phyloP scores from a whole-genome alignment of 1,140 invertebrate genomes.

The Theocolax elegans region DNA sequence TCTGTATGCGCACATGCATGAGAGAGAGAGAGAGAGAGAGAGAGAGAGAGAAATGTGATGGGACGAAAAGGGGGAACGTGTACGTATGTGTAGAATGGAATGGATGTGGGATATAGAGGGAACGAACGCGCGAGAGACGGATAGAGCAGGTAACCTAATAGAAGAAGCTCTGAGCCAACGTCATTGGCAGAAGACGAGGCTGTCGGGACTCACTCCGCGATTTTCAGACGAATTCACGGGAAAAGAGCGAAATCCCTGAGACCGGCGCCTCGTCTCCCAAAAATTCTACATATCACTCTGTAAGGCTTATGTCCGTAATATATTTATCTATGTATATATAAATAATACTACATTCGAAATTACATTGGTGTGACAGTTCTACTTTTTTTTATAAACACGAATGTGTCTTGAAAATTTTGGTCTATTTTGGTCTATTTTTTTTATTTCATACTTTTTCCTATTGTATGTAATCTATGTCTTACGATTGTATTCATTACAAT shows the following conservation, averaged over 20 bases:
- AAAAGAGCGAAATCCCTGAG: constrained; percentile 54
- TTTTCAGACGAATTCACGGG: constrained; percentile 61
- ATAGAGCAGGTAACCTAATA: constrained; percentile 65
- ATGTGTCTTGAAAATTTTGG: too few species aligned
- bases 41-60: not conserved
- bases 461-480: too few species aligned
- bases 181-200: constrained; percentile 63
- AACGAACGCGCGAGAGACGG: constrained; percentile 50
- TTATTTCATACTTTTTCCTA: too few species aligned
- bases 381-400: too few species aligned
- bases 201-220: constrained; percentile 57
- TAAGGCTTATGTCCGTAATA: not conserved
- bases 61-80: not conserved
- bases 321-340: too few species aligned
- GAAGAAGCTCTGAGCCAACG: constrained; percentile 60
- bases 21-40: too few species aligned
- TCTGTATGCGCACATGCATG: too few species aligned
- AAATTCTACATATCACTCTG: constrained; percentile 35
- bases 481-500: too few species aligned
- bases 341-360: too few species aligned
- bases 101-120: constrained; percentile 15
- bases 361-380: too few species aligned
- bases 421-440: too few species aligned
- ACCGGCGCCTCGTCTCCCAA: not conserved
- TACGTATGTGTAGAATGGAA: constrained; percentile 1